These are phyloP conservation scores for Philereme vetulata DNA, from an alignment of 2,888 invertebrate species.

Conservation along the genomic window DNA sequence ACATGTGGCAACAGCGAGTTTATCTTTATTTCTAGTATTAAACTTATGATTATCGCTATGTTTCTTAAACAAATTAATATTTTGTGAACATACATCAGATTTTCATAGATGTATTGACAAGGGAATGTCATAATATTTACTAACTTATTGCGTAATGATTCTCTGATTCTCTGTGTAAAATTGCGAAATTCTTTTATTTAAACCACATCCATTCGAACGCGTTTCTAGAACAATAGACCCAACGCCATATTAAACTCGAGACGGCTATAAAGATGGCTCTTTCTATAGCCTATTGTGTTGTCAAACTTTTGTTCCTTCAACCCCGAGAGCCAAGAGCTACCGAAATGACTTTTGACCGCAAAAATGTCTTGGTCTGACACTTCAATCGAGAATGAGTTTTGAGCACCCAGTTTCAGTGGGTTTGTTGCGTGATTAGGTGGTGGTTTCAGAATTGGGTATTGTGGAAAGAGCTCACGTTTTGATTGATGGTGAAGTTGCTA, in stretches of 20 bases:
- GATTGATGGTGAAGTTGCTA: not conserved
- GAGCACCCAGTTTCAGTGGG: conserved; percentile 2
- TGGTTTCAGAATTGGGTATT: conserved; percentile 6
- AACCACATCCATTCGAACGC: conserved; percentile 12
- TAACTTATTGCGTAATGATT: too few species aligned
- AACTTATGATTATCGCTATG: too few species aligned
- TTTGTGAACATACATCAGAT: too few species aligned
- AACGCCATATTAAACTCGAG: conserved; percentile 29
- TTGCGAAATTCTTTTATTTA: conserved; percentile 8
- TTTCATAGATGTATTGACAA: too few species aligned
- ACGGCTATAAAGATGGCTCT: conserved; percentile 22
- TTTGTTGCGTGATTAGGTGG: conserved; percentile 6
- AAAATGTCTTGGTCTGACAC: conserved; percentile 24
- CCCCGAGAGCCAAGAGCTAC: conserved; percentile 8
- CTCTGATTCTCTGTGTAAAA: not conserved
- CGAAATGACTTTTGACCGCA: conserved; percentile 30
- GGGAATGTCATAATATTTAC: too few species aligned
- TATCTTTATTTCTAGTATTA: too few species aligned
- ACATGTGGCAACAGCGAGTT: too few species aligned
- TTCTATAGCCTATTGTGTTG: conserved; percentile 35
- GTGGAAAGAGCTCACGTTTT: not conserved
- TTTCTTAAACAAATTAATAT: too few species aligned
- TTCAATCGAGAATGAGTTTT: conserved; percentile 19
- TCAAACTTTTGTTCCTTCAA: conserved; percentile 33
- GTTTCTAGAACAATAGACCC: conserved; percentile 35